A percentile compares a stretch with the other conserved stretches of the same genome.
These are phyloP conservation scores for Hybognathus amarus DNA, from an alignment of 2,797 vertebrate genomes.

Conservation along the genomic window DNA sequence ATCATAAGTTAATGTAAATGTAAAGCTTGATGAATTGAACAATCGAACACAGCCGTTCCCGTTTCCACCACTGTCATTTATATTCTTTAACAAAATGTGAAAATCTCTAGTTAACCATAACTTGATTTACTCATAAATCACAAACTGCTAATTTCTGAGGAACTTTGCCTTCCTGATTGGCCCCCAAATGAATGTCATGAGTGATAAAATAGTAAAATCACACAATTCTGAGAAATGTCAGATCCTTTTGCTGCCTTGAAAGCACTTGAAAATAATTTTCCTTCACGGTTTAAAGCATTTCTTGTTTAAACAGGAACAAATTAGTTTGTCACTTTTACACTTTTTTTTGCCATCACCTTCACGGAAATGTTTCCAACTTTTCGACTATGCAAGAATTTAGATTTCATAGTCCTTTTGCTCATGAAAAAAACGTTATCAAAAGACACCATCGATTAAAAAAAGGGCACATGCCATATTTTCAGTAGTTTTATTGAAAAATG, in stretches of 20 bases:
- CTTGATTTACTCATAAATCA: neutral
- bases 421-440: neutral
- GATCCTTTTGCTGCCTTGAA: neutral
- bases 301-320: neutral
- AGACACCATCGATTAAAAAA: neutral
- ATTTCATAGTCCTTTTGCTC: neutral
- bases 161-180: neutral
- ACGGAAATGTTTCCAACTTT: neutral
- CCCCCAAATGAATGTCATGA: neutral
- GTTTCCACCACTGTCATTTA: neutral
- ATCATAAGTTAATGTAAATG: neutral
- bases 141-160: neutral
- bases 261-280: neutral
- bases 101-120: neutral
- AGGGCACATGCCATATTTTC: constrained; percentile 82
- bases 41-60: neutral
- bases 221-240: neutral
- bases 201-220: neutral
- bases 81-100: neutral
- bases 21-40: neutral
- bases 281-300: neutral
- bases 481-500: constrained; percentile 99
- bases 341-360: neutral
- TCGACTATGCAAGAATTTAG: neutral
- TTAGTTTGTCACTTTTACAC: neutral